Evolutionary conservation across 2,888 invertebrate genomes (phyloP).

Genomic region (Electrophaes corylata): DNA sequence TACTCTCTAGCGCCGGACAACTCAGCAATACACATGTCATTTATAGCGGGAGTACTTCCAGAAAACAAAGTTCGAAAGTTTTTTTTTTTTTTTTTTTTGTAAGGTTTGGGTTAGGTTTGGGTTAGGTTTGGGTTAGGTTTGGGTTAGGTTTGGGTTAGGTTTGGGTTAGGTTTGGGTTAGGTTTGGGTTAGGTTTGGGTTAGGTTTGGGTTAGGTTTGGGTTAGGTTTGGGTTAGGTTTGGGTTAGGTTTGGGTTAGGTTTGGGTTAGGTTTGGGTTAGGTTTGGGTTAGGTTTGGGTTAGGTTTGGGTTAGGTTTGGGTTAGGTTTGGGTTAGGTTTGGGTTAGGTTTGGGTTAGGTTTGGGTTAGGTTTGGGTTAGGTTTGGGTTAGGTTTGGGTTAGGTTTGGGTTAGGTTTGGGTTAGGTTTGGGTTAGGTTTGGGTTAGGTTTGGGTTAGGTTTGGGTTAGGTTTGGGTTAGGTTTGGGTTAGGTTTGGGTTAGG

Average conservation of each 20-base stretch:
- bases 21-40: too few species aligned
- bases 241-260: background rate
- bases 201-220: too few species aligned
- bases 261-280: background rate
- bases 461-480: background rate
- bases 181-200: too few species aligned
- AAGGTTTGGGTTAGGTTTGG: too few species aligned
- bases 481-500: conserved; percentile 12
- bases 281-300: conserved; percentile 1
- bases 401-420: conserved; percentile 19
- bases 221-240: too few species aligned
- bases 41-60: too few species aligned
- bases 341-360: conserved; percentile 13
- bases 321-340: conserved; percentile 9
- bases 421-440: background rate
- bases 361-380: conserved; percentile 12
- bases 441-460: background rate
- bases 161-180: too few species aligned
- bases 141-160: too few species aligned
- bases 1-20: too few species aligned
- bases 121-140: too few species aligned
- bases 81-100: too few species aligned
- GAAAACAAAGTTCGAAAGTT: too few species aligned
- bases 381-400: conserved; percentile 19
- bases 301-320: conserved; percentile 3